Conservation (phyloP, 2,888 invertebrate species). For the Bhutanitis thaidina region DNA sequence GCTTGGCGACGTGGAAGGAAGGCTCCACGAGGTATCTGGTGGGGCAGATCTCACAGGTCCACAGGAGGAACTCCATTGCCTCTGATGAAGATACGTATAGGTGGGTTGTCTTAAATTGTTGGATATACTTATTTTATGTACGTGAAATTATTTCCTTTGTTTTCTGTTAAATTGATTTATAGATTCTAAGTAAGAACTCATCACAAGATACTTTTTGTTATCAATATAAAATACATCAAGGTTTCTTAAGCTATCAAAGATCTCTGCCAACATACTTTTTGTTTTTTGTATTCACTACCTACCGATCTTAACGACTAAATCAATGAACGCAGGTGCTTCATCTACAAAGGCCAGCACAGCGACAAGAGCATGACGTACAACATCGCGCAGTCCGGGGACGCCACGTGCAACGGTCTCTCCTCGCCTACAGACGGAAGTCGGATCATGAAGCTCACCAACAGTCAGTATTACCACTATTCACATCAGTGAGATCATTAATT, state of each 20-base stretch:
- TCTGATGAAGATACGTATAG: conserved; percentile 89
- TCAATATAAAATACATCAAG: too few species aligned
- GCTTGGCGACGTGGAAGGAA: conserved; percentile 91
- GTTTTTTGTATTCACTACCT: too few species aligned
- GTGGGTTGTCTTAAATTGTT: conserved; percentile 44
- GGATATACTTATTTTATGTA: too few species aligned
- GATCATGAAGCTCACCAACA: conserved; percentile 87
- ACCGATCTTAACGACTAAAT: too few species aligned
- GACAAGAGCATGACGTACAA: conserved; percentile 79
- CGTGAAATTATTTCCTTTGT: too few species aligned
- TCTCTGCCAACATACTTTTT: too few species aligned
- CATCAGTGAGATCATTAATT: too few species aligned
- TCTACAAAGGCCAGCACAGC: conserved; percentile 82
- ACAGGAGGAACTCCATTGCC: conserved; percentile 74
- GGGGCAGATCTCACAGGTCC: conserved; percentile 85
- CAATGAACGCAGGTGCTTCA: conserved; percentile 82
- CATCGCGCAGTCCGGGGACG: conserved; percentile 89
- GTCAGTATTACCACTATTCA: conserved; percentile 50
- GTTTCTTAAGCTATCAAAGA: too few species aligned
- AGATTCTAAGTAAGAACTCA: too few species aligned
- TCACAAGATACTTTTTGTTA: too few species aligned
- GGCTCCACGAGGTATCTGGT: conserved; percentile 89
- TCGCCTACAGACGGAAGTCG: conserved; percentile 88
- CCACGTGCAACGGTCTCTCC: conserved; percentile 88
- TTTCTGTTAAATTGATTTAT: too few species aligned